Percentiles rank a stretch among this genome's conserved stretches.
Conservation (phyloP, 2,888 invertebrate species). For the Laspeyria flexula region DNA sequence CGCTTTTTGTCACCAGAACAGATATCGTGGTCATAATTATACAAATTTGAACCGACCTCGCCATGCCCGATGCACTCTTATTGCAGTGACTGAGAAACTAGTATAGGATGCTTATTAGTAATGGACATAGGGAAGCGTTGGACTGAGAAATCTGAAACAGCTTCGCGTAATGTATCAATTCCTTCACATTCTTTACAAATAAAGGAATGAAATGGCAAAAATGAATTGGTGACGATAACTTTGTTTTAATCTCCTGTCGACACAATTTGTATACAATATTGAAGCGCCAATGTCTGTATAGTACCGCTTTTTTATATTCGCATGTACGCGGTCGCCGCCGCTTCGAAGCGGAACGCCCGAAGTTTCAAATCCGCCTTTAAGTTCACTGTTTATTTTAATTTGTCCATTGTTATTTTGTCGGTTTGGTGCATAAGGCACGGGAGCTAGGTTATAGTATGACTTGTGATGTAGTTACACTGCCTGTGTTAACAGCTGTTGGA, state of each 20-base stretch:
- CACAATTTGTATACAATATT: not conserved
- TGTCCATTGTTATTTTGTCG: constrained; percentile 36
- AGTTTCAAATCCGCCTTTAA: constrained; percentile 44
- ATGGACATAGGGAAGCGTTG: constrained; percentile 18
- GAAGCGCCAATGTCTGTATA: constrained; percentile 12
- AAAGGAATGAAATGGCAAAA: constrained; percentile 27
- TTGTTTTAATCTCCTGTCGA: constrained; percentile 5
- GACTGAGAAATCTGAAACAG: constrained; percentile 25
- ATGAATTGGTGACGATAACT: constrained; percentile 29
- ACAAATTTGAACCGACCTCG: constrained; percentile 23
- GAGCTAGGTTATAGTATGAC: constrained; percentile 46
- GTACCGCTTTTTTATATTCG: constrained; percentile 8
- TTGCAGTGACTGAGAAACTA: constrained; percentile 40
- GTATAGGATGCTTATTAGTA: constrained; percentile 37
- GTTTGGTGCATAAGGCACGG: constrained; percentile 49
- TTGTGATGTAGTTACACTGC: constrained; percentile 58
- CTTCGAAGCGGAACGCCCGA: constrained; percentile 23
- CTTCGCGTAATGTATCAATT: constrained; percentile 14
- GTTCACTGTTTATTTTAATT: constrained; percentile 30
- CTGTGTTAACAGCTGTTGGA: constrained; percentile 51
- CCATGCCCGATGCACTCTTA: constrained; percentile 31
- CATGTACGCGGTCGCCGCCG: constrained; percentile 17
- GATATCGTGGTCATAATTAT: constrained; percentile 12
- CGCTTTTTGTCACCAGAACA: constrained; percentile 19
- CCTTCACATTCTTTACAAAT: constrained; percentile 36